Evolutionary conservation across 2,888 invertebrate species (phyloP).

Genomic region (Heliconius ismenius): DNA sequence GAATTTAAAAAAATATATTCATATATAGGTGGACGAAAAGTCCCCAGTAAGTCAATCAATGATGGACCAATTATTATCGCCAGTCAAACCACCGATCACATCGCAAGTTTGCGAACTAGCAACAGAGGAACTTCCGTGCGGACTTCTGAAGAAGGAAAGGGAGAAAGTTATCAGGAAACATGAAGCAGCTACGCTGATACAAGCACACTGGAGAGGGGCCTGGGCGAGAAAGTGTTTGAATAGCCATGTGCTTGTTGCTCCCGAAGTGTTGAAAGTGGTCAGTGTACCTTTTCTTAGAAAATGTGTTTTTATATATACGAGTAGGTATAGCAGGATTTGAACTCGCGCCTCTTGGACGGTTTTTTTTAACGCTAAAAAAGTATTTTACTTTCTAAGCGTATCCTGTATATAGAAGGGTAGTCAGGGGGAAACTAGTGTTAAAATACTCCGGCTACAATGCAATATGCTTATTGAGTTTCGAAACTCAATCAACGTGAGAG

Average conservation of each 20-base stretch:
- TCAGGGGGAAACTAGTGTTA: no score
- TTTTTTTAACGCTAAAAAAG: no score
- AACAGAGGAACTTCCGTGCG: conserved; percentile 63
- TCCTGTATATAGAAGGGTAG: no score
- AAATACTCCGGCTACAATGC: no score
- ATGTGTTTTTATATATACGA: not conserved
- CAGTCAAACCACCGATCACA: conserved; percentile 48
- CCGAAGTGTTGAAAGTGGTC: conserved; percentile 63
- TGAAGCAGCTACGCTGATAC: conserved; percentile 67
- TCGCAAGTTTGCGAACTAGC: conserved; percentile 66
- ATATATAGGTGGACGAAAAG: conserved; percentile 41
- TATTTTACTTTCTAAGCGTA: no score
- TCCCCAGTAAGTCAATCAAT: conserved; percentile 48
- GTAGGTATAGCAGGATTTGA: no score
- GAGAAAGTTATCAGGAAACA: conserved; percentile 60
- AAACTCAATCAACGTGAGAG: no score
- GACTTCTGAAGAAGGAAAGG: conserved; percentile 62
- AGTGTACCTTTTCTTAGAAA: conserved; percentile 44
- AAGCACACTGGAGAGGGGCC: conserved; percentile 68
- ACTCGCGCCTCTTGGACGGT: no score
- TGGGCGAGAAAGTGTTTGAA: conserved; percentile 64
- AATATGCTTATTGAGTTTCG: no score
- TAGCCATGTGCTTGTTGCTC: conserved; percentile 47
- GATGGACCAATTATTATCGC: conserved; percentile 53
- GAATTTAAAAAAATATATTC: no score